A percentile compares a stretch with the other conserved stretches of the same genome.
phyloP scores from a whole-genome alignment of 2,888 invertebrate genomes.

The Melanargia galathea region DNA sequence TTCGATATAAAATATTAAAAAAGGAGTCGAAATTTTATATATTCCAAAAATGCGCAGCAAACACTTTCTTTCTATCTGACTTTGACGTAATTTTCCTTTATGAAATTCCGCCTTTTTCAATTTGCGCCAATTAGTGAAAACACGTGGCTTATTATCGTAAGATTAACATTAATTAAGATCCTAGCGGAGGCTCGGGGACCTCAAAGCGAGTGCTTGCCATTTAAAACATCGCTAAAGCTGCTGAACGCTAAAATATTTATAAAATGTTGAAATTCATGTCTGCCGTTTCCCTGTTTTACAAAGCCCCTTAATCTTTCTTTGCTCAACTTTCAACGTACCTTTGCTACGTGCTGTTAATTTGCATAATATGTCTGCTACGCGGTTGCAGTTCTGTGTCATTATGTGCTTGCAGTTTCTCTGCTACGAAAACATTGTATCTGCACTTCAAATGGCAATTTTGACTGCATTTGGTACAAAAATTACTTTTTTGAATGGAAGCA shows the following conservation, averaged over 20 bases:
- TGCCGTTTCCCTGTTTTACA: slow-evolving; percentile 28
- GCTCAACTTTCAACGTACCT: slow-evolving; percentile 23
- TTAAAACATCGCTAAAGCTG: slow-evolving; percentile 67
- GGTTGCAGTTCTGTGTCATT: slow-evolving; percentile 19
- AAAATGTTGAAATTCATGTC: slow-evolving; percentile 31
- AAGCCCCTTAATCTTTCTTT: slow-evolving; percentile 32
- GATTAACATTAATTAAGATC: slow-evolving; percentile 77
- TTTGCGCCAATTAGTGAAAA: slow-evolving; percentile 71
- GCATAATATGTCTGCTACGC: slow-evolving; percentile 22
- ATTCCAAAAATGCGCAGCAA: not conserved
- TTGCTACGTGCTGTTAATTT: slow-evolving; percentile 22
- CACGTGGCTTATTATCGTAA: slow-evolving; percentile 75
- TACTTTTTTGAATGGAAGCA: too few relatives aligned
- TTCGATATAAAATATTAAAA: not conserved
- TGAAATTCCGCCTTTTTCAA: slow-evolving; percentile 49
- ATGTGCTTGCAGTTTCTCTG: not conserved
- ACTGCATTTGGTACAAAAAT: not conserved
- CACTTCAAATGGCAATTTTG: not conserved
- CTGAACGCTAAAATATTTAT: slow-evolving; percentile 40
- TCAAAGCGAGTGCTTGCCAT: slow-evolving; percentile 71
- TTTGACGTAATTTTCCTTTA: slow-evolving; percentile 27
- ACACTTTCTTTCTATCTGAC: slow-evolving; percentile 20
- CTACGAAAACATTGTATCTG: not conserved
- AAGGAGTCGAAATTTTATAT: too few relatives aligned
- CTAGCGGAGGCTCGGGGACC: slow-evolving; percentile 55